Evolutionary conservation across 1,140 invertebrate genomes (phyloP), one percentile per base, ranked within the genome.

Genomic region (Drosophila dunni): DNA sequence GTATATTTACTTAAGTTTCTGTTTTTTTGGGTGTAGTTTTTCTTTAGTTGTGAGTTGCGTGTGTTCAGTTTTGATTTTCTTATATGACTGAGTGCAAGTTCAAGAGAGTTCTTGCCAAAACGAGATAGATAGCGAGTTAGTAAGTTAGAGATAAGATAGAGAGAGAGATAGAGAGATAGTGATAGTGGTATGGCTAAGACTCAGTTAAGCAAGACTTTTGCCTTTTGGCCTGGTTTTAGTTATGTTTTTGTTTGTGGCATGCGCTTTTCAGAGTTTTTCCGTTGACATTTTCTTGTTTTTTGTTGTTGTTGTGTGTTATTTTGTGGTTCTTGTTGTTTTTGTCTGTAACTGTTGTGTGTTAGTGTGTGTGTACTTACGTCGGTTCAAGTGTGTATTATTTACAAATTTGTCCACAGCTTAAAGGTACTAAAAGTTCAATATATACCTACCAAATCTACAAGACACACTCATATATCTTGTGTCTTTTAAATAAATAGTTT

Each of bases 81-180:
- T 44, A 15, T 56, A 54, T 79, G 67, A 76, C 44, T 79, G 45
- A 45, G 82, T 86, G 82, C 82, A 86, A 86, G 79, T 76, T 76
- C 79, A 73, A 80, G 34, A 77, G 78, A 79, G 69, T 80, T 88
- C 84, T 89, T 88, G 79, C 76, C 72, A 75, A 46, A 75, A 76
- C 38, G 66, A 63, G 53, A 86, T 56, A 64, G 56, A 40, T 63
- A 54, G 53, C 34, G 60, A 75, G 36, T 46, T 15, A 44, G 48
- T 42, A 56, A 57, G 34, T 51, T 24, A 40, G 10, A 70, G 42
- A 17, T 46, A 42, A 44, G 24, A 45, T 15, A 50, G 46, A 74
- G 44, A 62, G 63, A 54, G 48, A 46, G 42, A 74, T 57, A 58
- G 56, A 61, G 50, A 45, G 53, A 45, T 20, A 73, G 64, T 65